Conservation (phyloP, 2,888 invertebrate species). For the Caenorhabditis japonica region DNA sequence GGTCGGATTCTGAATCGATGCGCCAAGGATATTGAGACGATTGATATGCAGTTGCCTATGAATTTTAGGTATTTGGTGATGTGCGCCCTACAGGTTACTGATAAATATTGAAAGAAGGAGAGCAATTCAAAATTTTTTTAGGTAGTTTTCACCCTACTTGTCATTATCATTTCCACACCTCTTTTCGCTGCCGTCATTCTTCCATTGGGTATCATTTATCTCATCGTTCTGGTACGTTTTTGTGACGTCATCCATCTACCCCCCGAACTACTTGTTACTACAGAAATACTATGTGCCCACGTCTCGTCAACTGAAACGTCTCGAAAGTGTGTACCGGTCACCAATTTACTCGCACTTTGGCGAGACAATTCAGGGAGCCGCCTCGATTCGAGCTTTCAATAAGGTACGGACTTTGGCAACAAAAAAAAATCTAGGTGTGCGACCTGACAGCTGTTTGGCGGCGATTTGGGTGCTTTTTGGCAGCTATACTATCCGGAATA, state of each 20-base stretch:
- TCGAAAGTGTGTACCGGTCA: slow-evolving; percentile 71
- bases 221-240: slow-evolving; percentile 61
- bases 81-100: slow-evolving; percentile 66
- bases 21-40: slow-evolving; percentile 73
- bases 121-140: too few relatives aligned
- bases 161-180: slow-evolving; percentile 72
- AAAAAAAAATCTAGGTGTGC: too few relatives aligned
- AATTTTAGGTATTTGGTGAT: slow-evolving; percentile 71
- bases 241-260: background rate
- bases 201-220: slow-evolving; percentile 66
- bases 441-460: too few relatives aligned
- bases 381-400: slow-evolving; percentile 77
- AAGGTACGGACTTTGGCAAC: slow-evolving; percentile 45
- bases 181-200: slow-evolving; percentile 69
- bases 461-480: too few relatives aligned
- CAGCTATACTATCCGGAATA: too few relatives aligned
- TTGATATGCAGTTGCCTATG: slow-evolving; percentile 66
- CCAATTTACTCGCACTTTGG: slow-evolving; percentile 76
- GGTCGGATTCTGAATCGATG: slow-evolving; percentile 79
- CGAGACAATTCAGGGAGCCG: slow-evolving; percentile 79
- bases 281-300: slow-evolving; percentile 93
- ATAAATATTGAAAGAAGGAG: too few relatives aligned
- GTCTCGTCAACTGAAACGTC: slow-evolving; percentile 84
- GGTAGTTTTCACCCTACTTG: slow-evolving; percentile 66
- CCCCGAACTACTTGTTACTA: slow-evolving; percentile 33